Base-by-base conservation (phyloP, 2,113 vertebrate species). In the Lampris megalopsis region DNA sequence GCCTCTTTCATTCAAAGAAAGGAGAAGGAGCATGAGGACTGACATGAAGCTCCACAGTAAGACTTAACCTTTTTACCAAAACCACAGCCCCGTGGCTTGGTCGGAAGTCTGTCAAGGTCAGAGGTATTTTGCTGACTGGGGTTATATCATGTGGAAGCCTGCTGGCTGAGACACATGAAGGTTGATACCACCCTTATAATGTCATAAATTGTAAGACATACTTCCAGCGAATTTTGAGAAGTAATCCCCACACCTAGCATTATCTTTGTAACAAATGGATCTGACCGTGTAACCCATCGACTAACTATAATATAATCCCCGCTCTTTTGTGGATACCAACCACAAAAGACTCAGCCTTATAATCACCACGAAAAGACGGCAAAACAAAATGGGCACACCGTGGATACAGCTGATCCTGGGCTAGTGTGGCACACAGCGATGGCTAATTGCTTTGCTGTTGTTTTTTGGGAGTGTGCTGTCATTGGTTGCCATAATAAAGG, bases 401-500 rank as follows among this genome's bases (percentile, higher is more conserved):
- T 5, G 54, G 36, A 48, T 47, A 63, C 43, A 24, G 62, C 62
- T 63, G 43, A 63, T 47, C n/a, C 45, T 35, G 45, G 47, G 62
- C 36, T 35, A 48, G 35, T 59, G 40, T 10, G 37, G 57, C 54
- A 4, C 35, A 6, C 54, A 36, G n/a, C 54, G 54, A n/a, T 4
- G 35, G 57, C 67, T 13, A 47, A 54, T 56, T 72, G 38, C 13
- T 10, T 50, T 43, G 45, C 41, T 38, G 49, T 50, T 49, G 48
- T 54, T 81, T 67, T 82, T 63, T 71, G 53, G 24, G n/a, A 38
- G 66, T 69, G 35, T 38, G 9, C 45, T 41, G 2, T 64, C 35
- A 38, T 52, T 35, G 60, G 45, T 84, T 82, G 63, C 63, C 53
- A 70, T 57, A 57, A 82, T 75, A 80, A 88, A 71, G 48, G 62